Evolutionary conservation across 2,797 vertebrate species (phyloP), one percentile per base, ranked within the genome.

Genomic region (Agapornis canus): DNA sequence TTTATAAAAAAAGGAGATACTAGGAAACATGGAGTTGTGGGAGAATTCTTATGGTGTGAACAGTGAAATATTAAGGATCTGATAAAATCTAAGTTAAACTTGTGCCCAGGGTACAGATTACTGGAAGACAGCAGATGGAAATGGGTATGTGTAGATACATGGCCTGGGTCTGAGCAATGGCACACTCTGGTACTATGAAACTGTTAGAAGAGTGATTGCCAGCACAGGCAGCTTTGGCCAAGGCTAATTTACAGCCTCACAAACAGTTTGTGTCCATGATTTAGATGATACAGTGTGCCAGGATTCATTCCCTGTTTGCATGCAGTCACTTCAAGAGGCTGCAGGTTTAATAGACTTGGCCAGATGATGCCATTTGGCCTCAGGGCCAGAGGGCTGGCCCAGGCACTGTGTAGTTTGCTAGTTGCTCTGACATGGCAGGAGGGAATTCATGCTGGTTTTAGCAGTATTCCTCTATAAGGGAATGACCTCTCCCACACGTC

Each of bases 1-100:
- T 94, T 90, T 90, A 60, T 83, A 79, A 91, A 91, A 35, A 92
- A 86, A 75, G 10, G 76, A 73, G 26, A 31, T 18, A 78, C 81
- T 84, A 86, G 54, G n/a, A 84, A 89, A 72, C 40, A 12, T 52
- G 13, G 27, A 19, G 32, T 49, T 54, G 35, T 82, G 47, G 37
- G 32, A 82, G 64, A 89, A 71, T 87, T 78, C 29, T 77, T 2
- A 6, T 71, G 27, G 26, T 54, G 25, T 35, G 43, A 91, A 31
- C 35, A 32, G 51, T 80, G 31, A 73, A 84, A 45, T 79, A 54
- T 27, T 29, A 32, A 31, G 16, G 31, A 27, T 57, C 19, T 73
- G 43, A 56, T 92, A 90, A 81, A 80, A 47, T 63, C 32, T 57
- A 10, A 83, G 43, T 83, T 76, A 70, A 81, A 60, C 21, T 64